Conservation (phyloP, 2,113 vertebrate genomes). For the Megaleporinus macrocephalus region DNA sequence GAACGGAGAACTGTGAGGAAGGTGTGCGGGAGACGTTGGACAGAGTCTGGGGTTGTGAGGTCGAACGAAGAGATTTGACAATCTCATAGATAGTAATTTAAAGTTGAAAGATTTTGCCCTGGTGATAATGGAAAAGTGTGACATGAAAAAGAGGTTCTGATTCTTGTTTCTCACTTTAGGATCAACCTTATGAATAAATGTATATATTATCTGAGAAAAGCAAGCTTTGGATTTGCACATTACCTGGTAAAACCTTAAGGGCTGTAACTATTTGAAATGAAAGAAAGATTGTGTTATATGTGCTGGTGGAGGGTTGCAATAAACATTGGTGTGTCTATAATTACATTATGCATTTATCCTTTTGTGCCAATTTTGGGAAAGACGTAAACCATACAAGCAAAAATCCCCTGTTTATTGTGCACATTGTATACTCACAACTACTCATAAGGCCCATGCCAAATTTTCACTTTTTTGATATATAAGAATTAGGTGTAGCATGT, state of each 20-base stretch:
- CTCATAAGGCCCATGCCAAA: not conserved
- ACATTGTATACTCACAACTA: not conserved
- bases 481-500: too few relatives aligned
- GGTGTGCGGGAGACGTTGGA: slow-evolving; percentile 51
- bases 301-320: not conserved
- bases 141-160: slow-evolving; percentile 19
- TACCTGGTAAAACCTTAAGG: not conserved
- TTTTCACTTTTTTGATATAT: too few relatives aligned
- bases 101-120: slow-evolving; percentile 34
- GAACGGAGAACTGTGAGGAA: slow-evolving; percentile 81
- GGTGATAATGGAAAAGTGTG: slow-evolving; percentile 31
- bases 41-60: slow-evolving; percentile 8
- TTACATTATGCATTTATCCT: not conserved
- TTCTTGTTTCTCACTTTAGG: slow-evolving; percentile 18
- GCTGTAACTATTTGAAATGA: not conserved
- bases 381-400: not conserved
- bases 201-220: slow-evolving; percentile 7
- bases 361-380: not conserved
- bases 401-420: not conserved
- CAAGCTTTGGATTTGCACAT: not conserved
- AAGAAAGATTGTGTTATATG: not conserved
- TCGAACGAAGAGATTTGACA: slow-evolving; percentile 30
- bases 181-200: slow-evolving; percentile 34
- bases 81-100: slow-evolving; percentile 25
- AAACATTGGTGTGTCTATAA: not conserved